Evolutionary conservation across 2,797 vertebrate genomes (phyloP).

Genomic region (Cottoperca gobio): DNA sequence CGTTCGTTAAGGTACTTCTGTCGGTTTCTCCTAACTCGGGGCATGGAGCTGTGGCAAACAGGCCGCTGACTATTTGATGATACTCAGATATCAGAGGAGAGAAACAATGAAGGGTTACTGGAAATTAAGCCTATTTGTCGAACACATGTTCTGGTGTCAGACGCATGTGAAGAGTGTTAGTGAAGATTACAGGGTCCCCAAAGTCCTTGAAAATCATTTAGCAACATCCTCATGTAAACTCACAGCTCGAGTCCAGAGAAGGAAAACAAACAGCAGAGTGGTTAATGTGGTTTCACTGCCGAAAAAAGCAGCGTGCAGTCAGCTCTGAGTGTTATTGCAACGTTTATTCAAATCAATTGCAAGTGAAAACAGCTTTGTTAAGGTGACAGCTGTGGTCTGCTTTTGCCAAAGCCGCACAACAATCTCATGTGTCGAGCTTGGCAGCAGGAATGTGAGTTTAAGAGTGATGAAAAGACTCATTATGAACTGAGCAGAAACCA

Average conservation of each 20-base stretch:
- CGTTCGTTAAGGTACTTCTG: too few relatives aligned
- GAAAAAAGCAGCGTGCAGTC: not conserved
- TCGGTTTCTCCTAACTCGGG: too few relatives aligned
- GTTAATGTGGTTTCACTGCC: not conserved
- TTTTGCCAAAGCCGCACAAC: conserved; percentile 47
- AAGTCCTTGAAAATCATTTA: not conserved
- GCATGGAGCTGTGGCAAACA: not conserved
- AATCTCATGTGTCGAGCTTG: conserved; percentile 34
- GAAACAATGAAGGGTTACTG: conserved; percentile 5
- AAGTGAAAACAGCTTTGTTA: conserved; percentile 53
- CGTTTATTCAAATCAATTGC: conserved; percentile 35
- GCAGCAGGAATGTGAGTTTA: conserved; percentile 29
- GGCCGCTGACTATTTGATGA: conserved; percentile 16
- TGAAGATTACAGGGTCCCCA: not conserved
- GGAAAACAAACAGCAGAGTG: conserved; percentile 10
- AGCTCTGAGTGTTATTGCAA: conserved; percentile 22
- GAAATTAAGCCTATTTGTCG: not conserved
- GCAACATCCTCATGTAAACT: not conserved
- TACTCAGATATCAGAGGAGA: not conserved
- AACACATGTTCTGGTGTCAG: not conserved
- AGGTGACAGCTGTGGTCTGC: conserved; percentile 19
- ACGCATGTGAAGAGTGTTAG: not conserved
- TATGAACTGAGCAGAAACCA: conserved; percentile 32
- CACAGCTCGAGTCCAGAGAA: not conserved
- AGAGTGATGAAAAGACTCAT: conserved; percentile 25